These are phyloP conservation scores for Neopelma chrysocephalum DNA, from an alignment of 2,797 vertebrate genomes.

Conservation along the genomic window DNA sequence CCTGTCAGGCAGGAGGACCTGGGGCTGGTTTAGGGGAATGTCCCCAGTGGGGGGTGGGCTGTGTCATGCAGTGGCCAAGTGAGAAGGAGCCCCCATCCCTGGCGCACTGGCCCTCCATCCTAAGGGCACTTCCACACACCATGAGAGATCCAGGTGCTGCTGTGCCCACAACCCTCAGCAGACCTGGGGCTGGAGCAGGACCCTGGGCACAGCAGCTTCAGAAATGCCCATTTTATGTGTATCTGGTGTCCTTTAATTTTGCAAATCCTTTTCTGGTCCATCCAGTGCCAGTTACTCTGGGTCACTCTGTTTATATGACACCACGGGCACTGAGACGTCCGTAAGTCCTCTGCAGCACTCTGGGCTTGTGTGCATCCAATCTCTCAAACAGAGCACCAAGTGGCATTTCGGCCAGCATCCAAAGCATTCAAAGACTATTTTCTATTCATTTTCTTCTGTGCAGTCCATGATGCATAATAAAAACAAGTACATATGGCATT, in stretches of 20 bases:
- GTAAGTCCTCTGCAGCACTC: not conserved
- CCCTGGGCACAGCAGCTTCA: not conserved
- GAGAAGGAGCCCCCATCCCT: not conserved
- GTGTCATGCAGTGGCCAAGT: not conserved
- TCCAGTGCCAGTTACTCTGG: not conserved
- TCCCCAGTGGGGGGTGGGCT: not conserved
- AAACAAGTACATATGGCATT: not conserved
- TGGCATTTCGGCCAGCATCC: not conserved
- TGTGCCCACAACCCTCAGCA: not conserved
- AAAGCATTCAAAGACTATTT: not conserved
- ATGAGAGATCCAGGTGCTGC: not conserved
- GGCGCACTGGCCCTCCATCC: rapidly evolving
- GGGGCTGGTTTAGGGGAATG: not conserved
- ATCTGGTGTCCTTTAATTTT: not conserved
- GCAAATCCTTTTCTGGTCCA: not conserved
- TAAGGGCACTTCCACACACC: not conserved
- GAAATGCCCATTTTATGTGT: not conserved
- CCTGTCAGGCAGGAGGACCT: not conserved
- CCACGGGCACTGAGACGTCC: rapidly evolving
- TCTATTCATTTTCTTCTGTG: not conserved
- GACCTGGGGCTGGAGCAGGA: not conserved
- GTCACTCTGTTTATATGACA: not conserved
- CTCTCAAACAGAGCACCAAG: not conserved
- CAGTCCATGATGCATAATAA: not conserved
- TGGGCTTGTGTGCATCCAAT: not conserved